Evolutionary conservation across 2,888 invertebrate species (phyloP).

Genomic region (Limulus polyphemus): DNA sequence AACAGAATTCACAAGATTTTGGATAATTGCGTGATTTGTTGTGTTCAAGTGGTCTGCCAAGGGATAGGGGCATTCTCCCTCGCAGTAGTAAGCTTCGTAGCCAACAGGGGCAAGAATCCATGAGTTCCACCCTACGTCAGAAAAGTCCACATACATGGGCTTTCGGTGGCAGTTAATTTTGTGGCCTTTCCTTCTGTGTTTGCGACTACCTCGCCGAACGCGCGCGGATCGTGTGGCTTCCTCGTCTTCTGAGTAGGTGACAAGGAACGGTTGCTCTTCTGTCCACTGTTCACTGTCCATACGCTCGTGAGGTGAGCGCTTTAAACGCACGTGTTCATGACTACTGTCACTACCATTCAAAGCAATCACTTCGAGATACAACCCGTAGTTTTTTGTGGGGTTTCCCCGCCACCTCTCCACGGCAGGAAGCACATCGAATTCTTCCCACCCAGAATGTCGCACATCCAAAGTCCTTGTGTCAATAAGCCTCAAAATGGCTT

Average conservation of each 20-base stretch:
- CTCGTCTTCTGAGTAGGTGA: constrained; percentile 61
- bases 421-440: constrained; percentile 74
- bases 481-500: constrained; percentile 50
- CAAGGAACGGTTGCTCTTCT: constrained; percentile 60
- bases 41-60: constrained; percentile 86
- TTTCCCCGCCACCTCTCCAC: constrained; percentile 68
- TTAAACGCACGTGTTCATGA: constrained; percentile 32
- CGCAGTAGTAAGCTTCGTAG: constrained; percentile 91
- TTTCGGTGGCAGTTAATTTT: constrained; percentile 60
- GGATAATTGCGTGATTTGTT: constrained; percentile 97
- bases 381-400: constrained; percentile 64
- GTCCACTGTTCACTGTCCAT: constrained; percentile 28
- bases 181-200: constrained; percentile 18
- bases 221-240: constrained; percentile 1
- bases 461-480: constrained; percentile 57
- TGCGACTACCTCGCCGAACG: constrained; percentile 13
- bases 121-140: constrained; percentile 93
- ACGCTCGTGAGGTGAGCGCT: constrained; percentile 27
- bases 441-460: constrained; percentile 44
- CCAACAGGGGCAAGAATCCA: constrained; percentile 97
- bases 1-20: constrained; percentile 87
- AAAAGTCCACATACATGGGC: constrained; percentile 86
- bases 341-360: constrained; percentile 35
- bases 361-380: constrained; percentile 48
- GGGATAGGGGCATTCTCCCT: constrained; percentile 89